Evolutionary conservation across 2,797 vertebrate species (phyloP), one percentile per base, ranked within the genome.

Genomic region (Helarctos malayanus): DNA sequence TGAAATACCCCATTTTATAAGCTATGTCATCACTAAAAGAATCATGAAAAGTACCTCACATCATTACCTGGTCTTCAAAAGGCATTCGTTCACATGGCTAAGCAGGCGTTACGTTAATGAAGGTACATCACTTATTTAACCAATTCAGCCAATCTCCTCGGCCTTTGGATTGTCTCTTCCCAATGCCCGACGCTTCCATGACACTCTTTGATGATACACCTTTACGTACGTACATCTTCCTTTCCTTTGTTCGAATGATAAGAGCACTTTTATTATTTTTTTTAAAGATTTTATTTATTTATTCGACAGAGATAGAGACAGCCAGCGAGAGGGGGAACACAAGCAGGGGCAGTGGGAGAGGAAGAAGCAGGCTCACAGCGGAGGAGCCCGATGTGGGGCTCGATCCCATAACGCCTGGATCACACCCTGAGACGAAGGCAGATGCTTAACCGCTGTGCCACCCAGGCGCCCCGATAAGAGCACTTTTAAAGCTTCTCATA

Each of bases 1-100:
- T 69, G 35, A 83, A 89, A 35, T 56, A 35, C 49, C 86, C 32
- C 68, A 86, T 87, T 84, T 91, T 95, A 15, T 86, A 96, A 91
- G 71, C 35, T 71, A n/a, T 5, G 1, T 59, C 87, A 49, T 89
- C 56, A n/a, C 91, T 68, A 25, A 65, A 88, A 61, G 9, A 59
- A 84, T 47, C 49, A 79, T 19, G 8, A 41, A 87, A 92, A 91
- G 38, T 69, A 6, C 18, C 41, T 47, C 45, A 45, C 16, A 61
- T 61, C 41, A 35, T 84, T 84, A 63, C 69, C 47, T 32, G 16
- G 13, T 87, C 84, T 84, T 91, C 19, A 86, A 92, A 86, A 32
- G 3, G 7, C n/a, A 7, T 85, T 56, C 59, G 14, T 65, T 82
- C 84, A 27, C 65, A 65, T 82, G 52, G 45, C 59, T 56, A 21